Base-by-base conservation (phyloP, 2,797 vertebrate genomes). In the Urophycis tenuis region DNA sequence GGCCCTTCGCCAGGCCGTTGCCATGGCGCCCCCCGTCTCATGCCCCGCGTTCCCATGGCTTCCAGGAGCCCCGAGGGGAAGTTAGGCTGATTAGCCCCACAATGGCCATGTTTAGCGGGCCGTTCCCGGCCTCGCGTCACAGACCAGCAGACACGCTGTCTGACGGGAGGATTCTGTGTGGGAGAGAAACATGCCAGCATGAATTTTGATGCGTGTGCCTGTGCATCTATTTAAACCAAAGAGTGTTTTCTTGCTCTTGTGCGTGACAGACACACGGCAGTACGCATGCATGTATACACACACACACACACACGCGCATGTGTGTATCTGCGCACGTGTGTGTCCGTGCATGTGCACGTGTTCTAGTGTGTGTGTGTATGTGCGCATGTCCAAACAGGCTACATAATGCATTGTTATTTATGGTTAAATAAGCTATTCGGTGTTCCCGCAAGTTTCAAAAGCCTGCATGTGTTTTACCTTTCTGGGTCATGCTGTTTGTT, bases 1-100 rank as follows among this genome's bases (percentile, higher is more conserved):
- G 80, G 77, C 79, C 80, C 77, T 78, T 60, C 49, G 78, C 80
- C 84, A 70, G 75, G 49, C 73, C 36, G 84, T 87, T 84, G 30
- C 86, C 80, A 85, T 84, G 78, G 74, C 32, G 33, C 9, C 82
- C 9, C 82, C 14, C 25, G 75, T 77, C 72, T 74, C 73, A 83
- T 75, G 73, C 77, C 78, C 79, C 60, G 75, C 73, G 82, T 84
- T 86, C 71, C 79, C 76, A 82, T 82, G 79, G 78, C 30, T 33
- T 33, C 74, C 81, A 71, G 75, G 77, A 73, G 78, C 78, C 83
- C 82, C 78, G 73, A 79, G 82, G 83, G 86, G 83, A 88, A 85
- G 82, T 87, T 83, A 83, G 80, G 71, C 85, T 84, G 85, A 84
- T 88, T 85, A 83, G 78, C 60, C 80, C 75, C 86, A 89, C 85